Conservation (phyloP, 1,140 invertebrate species). For the Aporrectodea caliginosa region DNA sequence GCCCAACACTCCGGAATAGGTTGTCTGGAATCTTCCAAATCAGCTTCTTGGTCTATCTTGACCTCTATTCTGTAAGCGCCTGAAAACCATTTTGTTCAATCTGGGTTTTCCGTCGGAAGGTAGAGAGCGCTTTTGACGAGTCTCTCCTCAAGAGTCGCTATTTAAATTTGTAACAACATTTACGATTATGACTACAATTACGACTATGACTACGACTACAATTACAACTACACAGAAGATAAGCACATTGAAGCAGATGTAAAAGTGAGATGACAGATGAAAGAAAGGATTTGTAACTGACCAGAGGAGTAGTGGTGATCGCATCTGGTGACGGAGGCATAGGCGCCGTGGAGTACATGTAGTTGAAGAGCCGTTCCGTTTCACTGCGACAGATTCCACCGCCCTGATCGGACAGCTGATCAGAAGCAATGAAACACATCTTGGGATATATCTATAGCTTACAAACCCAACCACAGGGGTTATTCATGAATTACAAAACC, state of each 20-base stretch:
- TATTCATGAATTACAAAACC: no score
- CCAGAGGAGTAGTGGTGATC: conserved; percentile 25
- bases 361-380: conserved; percentile 78
- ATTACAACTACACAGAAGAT: background rate
- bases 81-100: no score
- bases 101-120: no score
- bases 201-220: background rate
- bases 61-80: no score
- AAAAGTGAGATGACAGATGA: background rate
- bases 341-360: conserved; percentile 89
- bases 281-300: conserved; percentile 11
- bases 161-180: background rate
- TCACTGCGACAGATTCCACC: conserved; percentile 60
- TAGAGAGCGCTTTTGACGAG: no score
- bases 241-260: background rate
- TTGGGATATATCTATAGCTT: no score
- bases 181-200: background rate
- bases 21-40: no score
- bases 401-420: conserved; percentile 86
- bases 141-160: no score
- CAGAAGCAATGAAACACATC: no score
- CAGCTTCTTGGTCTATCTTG: background rate
- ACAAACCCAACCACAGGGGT: no score
- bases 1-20: no score
- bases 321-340: conserved; percentile 34